phyloP scores from a whole-genome alignment of 2,888 invertebrate species.

The Cheilosia vernalis region DNA sequence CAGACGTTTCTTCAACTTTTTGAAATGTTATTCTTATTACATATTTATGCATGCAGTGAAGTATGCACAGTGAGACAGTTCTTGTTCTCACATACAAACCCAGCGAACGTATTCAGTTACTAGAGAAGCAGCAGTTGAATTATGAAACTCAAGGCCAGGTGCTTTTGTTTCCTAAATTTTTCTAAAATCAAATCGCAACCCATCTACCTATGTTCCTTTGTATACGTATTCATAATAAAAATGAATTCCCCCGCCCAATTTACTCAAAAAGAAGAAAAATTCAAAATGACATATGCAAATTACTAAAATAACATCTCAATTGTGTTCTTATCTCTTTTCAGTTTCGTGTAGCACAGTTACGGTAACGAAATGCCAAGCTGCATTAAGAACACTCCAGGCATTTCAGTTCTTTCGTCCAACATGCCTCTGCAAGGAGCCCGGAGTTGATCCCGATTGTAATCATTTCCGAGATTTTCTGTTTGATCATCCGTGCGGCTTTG shows the following conservation, averaged over 20 bases:
- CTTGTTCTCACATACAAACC: too few relatives aligned
- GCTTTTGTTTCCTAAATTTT: too few relatives aligned
- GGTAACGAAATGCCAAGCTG: constrained; percentile 96
- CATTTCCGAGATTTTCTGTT: constrained; percentile 96
- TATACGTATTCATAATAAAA: too few relatives aligned
- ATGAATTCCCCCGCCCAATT: neutral
- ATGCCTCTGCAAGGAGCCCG: constrained; percentile 95
- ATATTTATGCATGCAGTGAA: too few relatives aligned
- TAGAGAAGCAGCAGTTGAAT: too few relatives aligned
- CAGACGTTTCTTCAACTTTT: too few relatives aligned
- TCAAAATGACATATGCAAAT: neutral
- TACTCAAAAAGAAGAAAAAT: neutral
- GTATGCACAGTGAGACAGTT: too few relatives aligned
- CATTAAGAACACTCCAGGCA: constrained; percentile 93
- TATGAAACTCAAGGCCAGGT: too few relatives aligned
- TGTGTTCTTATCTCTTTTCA: constrained; percentile 83
- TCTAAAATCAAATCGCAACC: too few relatives aligned
- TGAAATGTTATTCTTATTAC: too few relatives aligned
- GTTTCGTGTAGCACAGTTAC: constrained; percentile 97
- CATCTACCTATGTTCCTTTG: too few relatives aligned
- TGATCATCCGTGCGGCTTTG: constrained; percentile 96
- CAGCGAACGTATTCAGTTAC: too few relatives aligned
- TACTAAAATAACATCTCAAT: neutral
- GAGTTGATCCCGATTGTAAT: constrained; percentile 95
- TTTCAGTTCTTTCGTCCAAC: constrained; percentile 97